Evolutionary conservation across 2,797 vertebrate genomes (phyloP), one percentile per base, ranked within the genome.

Genomic region (Sebastes trivittatus): DNA sequence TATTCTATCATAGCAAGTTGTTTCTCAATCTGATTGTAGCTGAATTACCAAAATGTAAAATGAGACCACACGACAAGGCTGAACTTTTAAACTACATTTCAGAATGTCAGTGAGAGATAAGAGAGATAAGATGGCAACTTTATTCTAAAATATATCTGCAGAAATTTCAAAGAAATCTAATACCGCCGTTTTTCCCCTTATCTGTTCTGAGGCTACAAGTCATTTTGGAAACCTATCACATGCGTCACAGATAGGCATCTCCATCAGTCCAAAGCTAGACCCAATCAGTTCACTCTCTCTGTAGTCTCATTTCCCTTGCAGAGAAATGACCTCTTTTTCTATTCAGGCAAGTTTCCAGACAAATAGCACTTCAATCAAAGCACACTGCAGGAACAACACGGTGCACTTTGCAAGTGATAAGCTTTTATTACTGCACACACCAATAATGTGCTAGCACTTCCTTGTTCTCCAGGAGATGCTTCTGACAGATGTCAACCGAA

Each of bases 21-120:
- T 60, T 65, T 68, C 5, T 65, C 6, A 20, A 3, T 76, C 32
- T 52, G 29, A 59, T 11, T 54, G 13, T 34, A 29, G 20, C 46
- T 49, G 27, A 66, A 59, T 11, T 11, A 70, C 11, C 27, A 54
- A 74, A 68, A 76, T 74, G 5, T 72, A 32, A 72, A 72, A 65
- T 54, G 68, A 20, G 32, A 60, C 10, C n/a, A 54, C n/a, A 22
- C 3, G 14, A 76, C 11, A 9, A 61, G 20, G 30, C 36, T 65
- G 49, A 85, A 82, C 81, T 38, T 84, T 36, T 56, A 68, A 56
- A 66, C 10, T 55, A 70, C 71, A 29, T 83, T 82, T 84, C 75
- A 69, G 22, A 82, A 78, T 66, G 58, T 56, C 60, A 34, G 36
- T 3, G 29, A 86, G 71, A 70, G 68, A 71, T 34, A 22, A 34